phyloP scores from a whole-genome alignment of 2,888 invertebrate genomes.

The Dimorphilus gyrociliatus region DNA sequence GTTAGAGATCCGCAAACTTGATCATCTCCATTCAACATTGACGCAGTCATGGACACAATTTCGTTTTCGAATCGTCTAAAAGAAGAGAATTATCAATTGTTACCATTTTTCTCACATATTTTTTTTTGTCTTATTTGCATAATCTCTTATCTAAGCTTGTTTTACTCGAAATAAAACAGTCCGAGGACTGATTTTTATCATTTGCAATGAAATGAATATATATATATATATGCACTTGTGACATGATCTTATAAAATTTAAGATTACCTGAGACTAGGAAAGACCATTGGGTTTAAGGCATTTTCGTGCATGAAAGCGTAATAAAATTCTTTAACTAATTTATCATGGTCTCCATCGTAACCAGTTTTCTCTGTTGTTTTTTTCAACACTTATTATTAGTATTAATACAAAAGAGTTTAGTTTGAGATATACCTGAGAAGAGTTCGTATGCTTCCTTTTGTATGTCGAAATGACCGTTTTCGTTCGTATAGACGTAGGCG shows the following conservation, averaged over 20 bases:
- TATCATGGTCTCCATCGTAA: constrained; percentile 21
- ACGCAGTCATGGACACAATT: constrained; percentile 25
- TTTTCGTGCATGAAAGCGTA: constrained; percentile 32
- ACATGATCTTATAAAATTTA: too few relatives aligned
- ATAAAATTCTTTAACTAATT: constrained; percentile 19
- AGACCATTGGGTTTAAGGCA: constrained; percentile 29
- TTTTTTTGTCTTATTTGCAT: background rate
- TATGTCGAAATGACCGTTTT: constrained; percentile 19
- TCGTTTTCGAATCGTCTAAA: constrained; percentile 29
- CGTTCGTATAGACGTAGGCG: constrained; percentile 26
- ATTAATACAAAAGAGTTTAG: too few relatives aligned
- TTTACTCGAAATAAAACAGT: background rate
- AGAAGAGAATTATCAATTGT: constrained; percentile 2
- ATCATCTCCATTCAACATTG: constrained; percentile 25
- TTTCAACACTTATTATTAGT: too few relatives aligned
- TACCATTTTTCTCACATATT: background rate
- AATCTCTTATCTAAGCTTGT: background rate
- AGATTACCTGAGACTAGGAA: constrained; percentile 24
- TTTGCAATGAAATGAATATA: too few relatives aligned
- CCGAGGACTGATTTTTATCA: too few relatives aligned
- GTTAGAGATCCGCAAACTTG: constrained; percentile 25
- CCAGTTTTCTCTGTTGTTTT: constrained; percentile 25
- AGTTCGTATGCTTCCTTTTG: constrained; percentile 22
- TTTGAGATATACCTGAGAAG: constrained; percentile 18
- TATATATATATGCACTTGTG: too few relatives aligned